These are phyloP conservation scores for Tenthredo scrophulariae DNA, from an alignment of 2,888 invertebrate genomes.

Conservation along the genomic window DNA sequence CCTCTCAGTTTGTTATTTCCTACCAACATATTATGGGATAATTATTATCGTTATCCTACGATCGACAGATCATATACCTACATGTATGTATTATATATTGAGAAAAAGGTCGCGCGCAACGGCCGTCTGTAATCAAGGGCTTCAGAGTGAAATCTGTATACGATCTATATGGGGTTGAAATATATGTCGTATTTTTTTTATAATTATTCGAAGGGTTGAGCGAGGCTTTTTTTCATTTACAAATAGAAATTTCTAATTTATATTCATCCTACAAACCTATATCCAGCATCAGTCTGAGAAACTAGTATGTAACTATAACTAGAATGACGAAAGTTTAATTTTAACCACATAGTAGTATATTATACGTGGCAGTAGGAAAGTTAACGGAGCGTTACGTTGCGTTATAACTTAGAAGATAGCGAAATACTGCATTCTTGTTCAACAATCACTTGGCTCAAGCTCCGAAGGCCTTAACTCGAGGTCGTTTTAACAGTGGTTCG, in stretches of 20 bases:
- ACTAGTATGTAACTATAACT: neutral
- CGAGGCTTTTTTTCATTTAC: too few relatives aligned
- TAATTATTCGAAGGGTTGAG: too few relatives aligned
- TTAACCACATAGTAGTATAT: slow-evolving; percentile 3
- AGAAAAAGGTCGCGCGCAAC: too few relatives aligned
- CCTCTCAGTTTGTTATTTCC: neutral
- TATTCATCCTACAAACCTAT: neutral
- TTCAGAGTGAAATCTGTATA: neutral
- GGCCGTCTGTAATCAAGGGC: neutral
- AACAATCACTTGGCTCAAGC: slow-evolving; percentile 52
- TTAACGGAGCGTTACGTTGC: slow-evolving; percentile 51
- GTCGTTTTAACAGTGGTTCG: slow-evolving; percentile 48
- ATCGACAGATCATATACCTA: neutral
- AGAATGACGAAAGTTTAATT: slow-evolving; percentile 35
- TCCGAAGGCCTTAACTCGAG: slow-evolving; percentile 48
- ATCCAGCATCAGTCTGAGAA: neutral
- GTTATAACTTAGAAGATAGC: slow-evolving; percentile 49
- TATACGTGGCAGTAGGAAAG: slow-evolving; percentile 15
- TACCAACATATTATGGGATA: neutral
- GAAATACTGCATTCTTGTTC: slow-evolving; percentile 51
- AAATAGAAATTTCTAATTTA: too few relatives aligned
- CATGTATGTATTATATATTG: too few relatives aligned
- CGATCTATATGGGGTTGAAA: too few relatives aligned
- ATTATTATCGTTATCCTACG: neutral
- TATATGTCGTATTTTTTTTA: too few relatives aligned